Conservation (phyloP, 2,113 vertebrate genomes). For the Aegotheles bennettii region DNA sequence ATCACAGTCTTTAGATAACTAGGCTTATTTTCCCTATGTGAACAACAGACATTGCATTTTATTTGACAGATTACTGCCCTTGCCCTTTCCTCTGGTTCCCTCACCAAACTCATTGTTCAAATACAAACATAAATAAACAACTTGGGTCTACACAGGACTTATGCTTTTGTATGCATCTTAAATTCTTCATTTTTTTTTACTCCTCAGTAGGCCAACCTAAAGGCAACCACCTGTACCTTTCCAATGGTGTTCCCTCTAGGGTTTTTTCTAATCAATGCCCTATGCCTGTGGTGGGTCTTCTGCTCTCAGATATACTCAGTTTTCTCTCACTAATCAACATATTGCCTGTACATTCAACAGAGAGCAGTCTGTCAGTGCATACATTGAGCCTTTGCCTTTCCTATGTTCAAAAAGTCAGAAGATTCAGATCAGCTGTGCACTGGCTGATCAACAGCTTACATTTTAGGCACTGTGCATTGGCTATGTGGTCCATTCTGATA, state of each 20-base stretch:
- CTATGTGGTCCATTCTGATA: neutral
- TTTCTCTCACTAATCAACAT: neutral
- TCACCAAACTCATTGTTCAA: neutral
- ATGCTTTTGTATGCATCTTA: neutral
- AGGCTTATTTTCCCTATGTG: neutral
- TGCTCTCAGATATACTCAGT: neutral
- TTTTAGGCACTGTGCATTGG: neutral
- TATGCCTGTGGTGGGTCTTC: neutral
- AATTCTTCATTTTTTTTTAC: neutral
- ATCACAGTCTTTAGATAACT: neutral
- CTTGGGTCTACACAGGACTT: neutral
- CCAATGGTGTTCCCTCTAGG: accelerated
- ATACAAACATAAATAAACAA: neutral
- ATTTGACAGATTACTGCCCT: neutral
- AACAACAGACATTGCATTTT: neutral
- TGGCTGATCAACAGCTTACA: neutral
- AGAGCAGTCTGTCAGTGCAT: neutral
- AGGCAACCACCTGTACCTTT: neutral
- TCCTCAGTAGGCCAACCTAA: neutral
- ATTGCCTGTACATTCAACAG: neutral
- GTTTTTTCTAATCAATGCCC: neutral
- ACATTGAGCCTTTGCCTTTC: neutral
- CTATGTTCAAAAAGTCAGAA: neutral
- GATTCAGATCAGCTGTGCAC: neutral
- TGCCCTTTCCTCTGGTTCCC: neutral